Conservation (phyloP, 53 echinoderm and acorn worm genomes). For the Patiria pectinifera region DNA sequence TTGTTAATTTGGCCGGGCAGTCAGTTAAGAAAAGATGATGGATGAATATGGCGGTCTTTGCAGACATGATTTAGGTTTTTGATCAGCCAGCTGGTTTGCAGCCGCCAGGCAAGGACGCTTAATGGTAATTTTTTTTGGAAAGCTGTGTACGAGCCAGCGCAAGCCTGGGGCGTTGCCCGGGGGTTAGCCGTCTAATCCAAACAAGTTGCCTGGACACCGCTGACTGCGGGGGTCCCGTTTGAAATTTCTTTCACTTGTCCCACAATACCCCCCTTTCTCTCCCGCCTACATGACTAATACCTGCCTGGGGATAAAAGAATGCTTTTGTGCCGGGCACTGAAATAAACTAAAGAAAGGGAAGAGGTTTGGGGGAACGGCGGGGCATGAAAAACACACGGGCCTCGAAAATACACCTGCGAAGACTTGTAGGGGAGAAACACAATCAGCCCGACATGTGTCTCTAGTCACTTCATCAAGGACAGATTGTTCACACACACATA, state of each 20-base stretch:
- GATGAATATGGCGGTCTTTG: conserved; percentile 27
- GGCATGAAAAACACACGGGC: conserved; percentile 41
- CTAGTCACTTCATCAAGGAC: neutral
- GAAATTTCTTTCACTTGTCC: conserved; percentile 54
- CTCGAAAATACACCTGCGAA: conserved; percentile 61
- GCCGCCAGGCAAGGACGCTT: conserved; percentile 41
- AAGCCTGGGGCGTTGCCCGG: conserved; percentile 15
- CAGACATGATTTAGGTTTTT: conserved; percentile 50
- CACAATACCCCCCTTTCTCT: conserved; percentile 61
- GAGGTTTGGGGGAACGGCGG: conserved; percentile 49
- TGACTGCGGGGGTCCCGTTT: conserved; percentile 50
- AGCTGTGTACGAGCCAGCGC: conserved; percentile 18
- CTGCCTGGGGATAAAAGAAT: conserved; percentile 52
- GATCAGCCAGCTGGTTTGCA: conserved; percentile 46
- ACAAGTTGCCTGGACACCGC: conserved; percentile 54
- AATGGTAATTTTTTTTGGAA: conserved; percentile 20
- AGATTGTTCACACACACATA: neutral
- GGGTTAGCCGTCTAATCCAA: conserved; percentile 58
- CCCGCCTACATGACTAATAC: conserved; percentile 66
- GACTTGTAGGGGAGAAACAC: conserved; percentile 4
- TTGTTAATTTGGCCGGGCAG: conserved; percentile 53
- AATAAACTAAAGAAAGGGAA: conserved; percentile 27
- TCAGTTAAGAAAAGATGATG: conserved; percentile 33
- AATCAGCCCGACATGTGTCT: conserved; percentile 48
- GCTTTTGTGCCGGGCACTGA: conserved; percentile 44